Conservation (phyloP, 1,140 invertebrate species). For the Globodera ellingtonae region DNA sequence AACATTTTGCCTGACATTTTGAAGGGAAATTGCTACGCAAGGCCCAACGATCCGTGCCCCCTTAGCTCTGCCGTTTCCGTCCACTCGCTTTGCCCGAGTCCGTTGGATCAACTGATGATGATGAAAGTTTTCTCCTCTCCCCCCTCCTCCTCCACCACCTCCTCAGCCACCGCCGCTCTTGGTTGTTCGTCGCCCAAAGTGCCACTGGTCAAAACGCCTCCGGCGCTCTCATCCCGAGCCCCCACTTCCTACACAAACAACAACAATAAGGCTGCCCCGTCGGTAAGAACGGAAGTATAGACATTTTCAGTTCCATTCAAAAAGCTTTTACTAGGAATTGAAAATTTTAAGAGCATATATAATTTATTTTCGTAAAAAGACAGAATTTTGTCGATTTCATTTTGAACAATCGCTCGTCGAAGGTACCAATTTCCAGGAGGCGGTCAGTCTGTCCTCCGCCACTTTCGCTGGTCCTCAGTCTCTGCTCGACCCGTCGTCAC, state of each 20-base stretch:
- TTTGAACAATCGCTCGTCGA: too few relatives aligned
- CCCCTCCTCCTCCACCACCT: background rate
- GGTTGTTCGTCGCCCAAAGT: background rate
- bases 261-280: background rate
- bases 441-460: background rate
- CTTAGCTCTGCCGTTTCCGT: background rate
- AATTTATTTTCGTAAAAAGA: too few relatives aligned
- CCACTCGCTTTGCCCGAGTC: background rate
- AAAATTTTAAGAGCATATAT: too few relatives aligned
- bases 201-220: background rate
- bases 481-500: constrained; percentile 9
- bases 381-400: too few relatives aligned
- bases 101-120: constrained; percentile 21
- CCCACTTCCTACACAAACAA: background rate
- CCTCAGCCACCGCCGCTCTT: background rate
- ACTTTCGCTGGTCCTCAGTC: constrained; percentile 9
- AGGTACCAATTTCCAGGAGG: background rate
- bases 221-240: background rate
- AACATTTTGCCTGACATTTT: background rate
- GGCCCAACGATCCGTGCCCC: background rate
- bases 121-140: background rate
- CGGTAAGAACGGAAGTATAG: too few relatives aligned
- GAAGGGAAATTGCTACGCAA: background rate
- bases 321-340: too few relatives aligned
- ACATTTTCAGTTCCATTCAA: too few relatives aligned